Conservation (phyloP, 2,113 vertebrate species). For the Sylvia atricapilla region DNA sequence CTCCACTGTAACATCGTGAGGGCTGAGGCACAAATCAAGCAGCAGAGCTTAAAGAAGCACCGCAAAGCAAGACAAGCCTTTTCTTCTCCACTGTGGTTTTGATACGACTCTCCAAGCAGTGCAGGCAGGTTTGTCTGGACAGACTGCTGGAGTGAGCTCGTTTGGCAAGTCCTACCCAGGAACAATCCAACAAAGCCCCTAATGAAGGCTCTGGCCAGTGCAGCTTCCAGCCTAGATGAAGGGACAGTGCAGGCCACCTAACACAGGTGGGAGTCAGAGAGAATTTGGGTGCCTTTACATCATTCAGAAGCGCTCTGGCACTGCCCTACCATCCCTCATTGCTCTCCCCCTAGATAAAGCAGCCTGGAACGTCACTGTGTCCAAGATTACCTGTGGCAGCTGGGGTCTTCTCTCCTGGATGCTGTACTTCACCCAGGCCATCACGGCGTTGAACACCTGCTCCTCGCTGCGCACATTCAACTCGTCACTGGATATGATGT, state of each 20-base stretch:
- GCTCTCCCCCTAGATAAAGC: neutral
- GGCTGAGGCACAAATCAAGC: constrained; percentile 31
- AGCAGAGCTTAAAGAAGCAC: neutral
- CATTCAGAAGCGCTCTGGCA: neutral
- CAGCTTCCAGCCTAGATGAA: neutral
- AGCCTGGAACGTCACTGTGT: neutral
- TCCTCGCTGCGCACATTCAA: constrained; percentile 97
- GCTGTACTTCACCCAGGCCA: constrained; percentile 99
- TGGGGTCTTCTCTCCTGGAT: constrained; percentile 96
- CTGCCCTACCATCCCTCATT: neutral
- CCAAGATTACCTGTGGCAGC: constrained; percentile 86
- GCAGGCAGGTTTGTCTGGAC: neutral
- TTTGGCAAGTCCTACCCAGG: neutral
- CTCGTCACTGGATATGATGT: constrained; percentile 98
- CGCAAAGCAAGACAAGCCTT: neutral
- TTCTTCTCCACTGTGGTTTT: neutral
- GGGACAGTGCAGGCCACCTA: neutral
- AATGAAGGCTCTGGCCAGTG: neutral
- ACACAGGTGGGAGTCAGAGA: neutral
- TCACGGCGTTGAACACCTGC: constrained; percentile 96
- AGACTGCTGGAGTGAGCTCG: neutral
- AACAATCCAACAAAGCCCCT: neutral
- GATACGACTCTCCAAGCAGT: neutral
- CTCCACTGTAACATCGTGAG: neutral
- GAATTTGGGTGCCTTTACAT: neutral